Conservation (phyloP, 2,888 invertebrate species). For the Gastrophysa polygoni region DNA sequence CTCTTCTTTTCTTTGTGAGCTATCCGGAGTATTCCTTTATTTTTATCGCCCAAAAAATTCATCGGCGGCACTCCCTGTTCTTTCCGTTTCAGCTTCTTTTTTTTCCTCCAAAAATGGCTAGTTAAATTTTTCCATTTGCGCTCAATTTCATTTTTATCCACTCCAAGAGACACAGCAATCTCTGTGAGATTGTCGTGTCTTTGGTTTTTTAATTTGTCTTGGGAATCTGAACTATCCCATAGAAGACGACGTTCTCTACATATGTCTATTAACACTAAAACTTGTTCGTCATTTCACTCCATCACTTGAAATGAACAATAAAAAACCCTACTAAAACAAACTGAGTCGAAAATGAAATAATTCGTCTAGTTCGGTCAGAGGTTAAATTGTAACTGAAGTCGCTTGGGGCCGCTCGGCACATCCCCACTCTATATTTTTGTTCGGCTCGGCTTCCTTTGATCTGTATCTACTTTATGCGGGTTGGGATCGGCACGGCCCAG, state of each 20-base stretch:
- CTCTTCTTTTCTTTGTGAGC: neutral
- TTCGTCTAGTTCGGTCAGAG: too few species aligned
- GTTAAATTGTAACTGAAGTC: too few species aligned
- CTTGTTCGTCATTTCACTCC: too few species aligned
- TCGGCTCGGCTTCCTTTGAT: too few species aligned
- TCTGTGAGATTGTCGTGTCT: slow-evolving; percentile 5
- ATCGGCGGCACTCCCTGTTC: slow-evolving; percentile 1
- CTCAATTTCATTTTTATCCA: slow-evolving; percentile 7
- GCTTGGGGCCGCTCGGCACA: too few species aligned
- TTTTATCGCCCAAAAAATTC: neutral
- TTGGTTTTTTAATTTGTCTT: slow-evolving; percentile 8
- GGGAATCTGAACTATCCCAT: slow-evolving; percentile 7
- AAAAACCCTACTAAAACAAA: too few species aligned
- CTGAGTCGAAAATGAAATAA: too few species aligned
- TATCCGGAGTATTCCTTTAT: neutral
- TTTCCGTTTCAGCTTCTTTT: slow-evolving; percentile 10
- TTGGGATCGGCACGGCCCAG: too few species aligned
- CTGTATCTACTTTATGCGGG: too few species aligned
- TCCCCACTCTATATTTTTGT: too few species aligned
- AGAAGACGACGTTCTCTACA: slow-evolving; percentile 15
- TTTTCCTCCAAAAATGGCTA: too few species aligned
- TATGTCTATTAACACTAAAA: slow-evolving; percentile 4
- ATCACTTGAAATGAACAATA: slow-evolving; percentile 1
- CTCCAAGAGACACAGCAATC: neutral
- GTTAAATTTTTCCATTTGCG: too few species aligned